Conservation (phyloP, 2,113 vertebrate species). For the Benitochromis conjunctus region DNA sequence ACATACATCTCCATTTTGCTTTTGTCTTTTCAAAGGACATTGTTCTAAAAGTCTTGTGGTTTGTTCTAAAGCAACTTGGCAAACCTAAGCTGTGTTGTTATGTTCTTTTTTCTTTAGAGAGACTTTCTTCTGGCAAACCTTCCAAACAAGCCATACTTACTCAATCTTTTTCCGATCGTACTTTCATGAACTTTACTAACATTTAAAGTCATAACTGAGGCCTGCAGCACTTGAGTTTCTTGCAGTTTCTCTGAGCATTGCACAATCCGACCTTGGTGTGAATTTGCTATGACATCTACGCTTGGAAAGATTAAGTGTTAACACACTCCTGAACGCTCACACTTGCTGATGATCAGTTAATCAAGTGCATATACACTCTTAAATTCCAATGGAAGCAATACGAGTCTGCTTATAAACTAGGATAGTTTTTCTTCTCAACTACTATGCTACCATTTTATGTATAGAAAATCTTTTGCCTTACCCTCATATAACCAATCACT, state of each 20-base stretch:
- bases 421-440: background rate
- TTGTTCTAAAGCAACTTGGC: background rate
- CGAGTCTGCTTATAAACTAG: rapidly evolving
- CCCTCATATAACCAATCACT: conserved; percentile 98
- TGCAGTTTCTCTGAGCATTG: background rate
- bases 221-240: rapidly evolving
- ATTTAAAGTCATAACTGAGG: no score
- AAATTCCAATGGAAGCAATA: background rate
- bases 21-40: background rate
- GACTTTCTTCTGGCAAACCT: background rate
- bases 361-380: background rate
- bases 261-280: no score
- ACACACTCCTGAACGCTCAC: background rate
- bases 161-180: no score
- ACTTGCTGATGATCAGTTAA: background rate
- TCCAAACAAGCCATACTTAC: background rate
- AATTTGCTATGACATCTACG: background rate
- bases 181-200: no score
- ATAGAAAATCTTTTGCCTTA: conserved; percentile 53
- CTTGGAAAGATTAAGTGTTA: background rate
- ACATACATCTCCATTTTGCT: background rate
- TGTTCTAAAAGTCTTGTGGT: background rate
- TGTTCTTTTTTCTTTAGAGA: background rate
- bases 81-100: background rate
- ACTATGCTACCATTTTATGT: background rate